Conservation (phyloP, 2,113 vertebrate genomes). For the Rhizomys pruinosus region DNA sequence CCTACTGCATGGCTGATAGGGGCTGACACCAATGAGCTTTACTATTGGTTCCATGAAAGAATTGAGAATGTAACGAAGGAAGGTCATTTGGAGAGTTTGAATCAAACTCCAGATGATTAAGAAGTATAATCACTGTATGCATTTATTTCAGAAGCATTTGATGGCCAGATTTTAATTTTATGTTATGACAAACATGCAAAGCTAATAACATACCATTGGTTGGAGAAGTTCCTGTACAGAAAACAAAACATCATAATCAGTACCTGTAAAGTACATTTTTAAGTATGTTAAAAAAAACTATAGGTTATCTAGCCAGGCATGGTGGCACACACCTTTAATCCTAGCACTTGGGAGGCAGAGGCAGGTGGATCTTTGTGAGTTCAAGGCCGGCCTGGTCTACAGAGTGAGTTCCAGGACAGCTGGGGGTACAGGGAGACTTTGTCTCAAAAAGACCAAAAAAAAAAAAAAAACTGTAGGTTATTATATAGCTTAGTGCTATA, state of each 20-base stretch:
- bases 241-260: conserved; percentile 25
- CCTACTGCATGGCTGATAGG: background rate
- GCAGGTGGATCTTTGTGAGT: too few species aligned
- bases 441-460: too few species aligned
- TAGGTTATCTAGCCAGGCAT: too few species aligned
- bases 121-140: conserved; percentile 48
- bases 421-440: too few species aligned
- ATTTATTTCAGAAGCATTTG: conserved; percentile 35
- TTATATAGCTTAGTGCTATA: background rate
- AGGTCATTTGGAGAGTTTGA: conserved; percentile 18
- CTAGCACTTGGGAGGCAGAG: too few species aligned
- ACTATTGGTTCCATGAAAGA: conserved; percentile 16
- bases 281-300: conserved; percentile 30
- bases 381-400: too few species aligned
- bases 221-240: background rate
- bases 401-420: too few species aligned
- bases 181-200: conserved; percentile 52
- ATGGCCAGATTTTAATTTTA: conserved; percentile 61
- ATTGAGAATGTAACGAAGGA: conserved; percentile 23
- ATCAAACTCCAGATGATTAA: conserved; percentile 70
- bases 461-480: background rate
- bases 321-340: too few species aligned
- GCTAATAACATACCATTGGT: conserved; percentile 60
- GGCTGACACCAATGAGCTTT: conserved; percentile 29
- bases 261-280: conserved; percentile 14